phyloP scores from a whole-genome alignment of 2,888 invertebrate genomes.

The Eupithecia tripunctaria region DNA sequence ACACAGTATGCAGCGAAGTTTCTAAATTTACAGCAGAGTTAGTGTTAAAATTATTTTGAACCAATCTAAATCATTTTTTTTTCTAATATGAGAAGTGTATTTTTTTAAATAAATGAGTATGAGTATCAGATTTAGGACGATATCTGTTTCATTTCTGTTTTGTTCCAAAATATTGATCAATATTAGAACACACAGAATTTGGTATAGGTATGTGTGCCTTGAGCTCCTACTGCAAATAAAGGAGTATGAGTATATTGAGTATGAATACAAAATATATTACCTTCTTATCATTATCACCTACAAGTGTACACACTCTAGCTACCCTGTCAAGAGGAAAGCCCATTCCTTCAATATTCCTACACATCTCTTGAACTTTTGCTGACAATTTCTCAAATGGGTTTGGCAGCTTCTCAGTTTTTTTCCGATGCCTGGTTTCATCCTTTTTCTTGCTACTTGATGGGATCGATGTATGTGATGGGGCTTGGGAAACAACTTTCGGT shows the following conservation, averaged over 20 bases:
- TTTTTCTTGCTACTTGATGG: conserved; percentile 54
- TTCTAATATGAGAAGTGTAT: too few relatives aligned
- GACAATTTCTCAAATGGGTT: conserved; percentile 76
- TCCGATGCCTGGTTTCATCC: conserved; percentile 59
- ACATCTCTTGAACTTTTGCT: conserved; percentile 86
- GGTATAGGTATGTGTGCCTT: not conserved
- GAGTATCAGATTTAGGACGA: too few relatives aligned
- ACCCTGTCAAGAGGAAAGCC: conserved; percentile 94
- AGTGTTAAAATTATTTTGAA: too few relatives aligned
- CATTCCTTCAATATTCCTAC: conserved; percentile 92
- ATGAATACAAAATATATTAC: conserved; percentile 68
- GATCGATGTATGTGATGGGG: conserved; percentile 41
- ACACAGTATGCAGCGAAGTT: too few relatives aligned
- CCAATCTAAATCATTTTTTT: too few relatives aligned
- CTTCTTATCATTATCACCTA: conserved; percentile 93
- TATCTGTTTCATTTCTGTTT: too few relatives aligned
- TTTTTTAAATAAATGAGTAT: too few relatives aligned
- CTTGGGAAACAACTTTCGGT: conserved; percentile 56
- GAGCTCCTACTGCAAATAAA: not conserved
- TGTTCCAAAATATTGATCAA: too few relatives aligned
- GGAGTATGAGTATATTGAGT: not conserved
- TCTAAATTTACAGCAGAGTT: too few relatives aligned
- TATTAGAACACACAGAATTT: not conserved
- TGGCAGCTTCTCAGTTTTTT: conserved; percentile 65
- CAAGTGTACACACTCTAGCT: conserved; percentile 89